Base-by-base conservation (phyloP, 2,113 vertebrate genomes). In the Corapipo altera region DNA sequence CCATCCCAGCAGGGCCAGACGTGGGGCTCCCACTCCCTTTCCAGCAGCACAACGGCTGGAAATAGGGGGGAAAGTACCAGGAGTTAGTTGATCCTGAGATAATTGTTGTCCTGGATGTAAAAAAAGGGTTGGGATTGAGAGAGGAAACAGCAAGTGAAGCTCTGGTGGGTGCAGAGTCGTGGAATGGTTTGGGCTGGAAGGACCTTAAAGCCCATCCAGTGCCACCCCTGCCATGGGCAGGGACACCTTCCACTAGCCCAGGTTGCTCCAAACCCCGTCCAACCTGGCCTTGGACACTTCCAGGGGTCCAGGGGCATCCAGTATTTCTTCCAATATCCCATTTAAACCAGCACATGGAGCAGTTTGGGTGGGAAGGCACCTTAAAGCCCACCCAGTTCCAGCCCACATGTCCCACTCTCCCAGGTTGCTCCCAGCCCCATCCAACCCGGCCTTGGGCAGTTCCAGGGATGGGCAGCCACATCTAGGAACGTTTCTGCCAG, bases 71-170 rank as follows among this genome's bases (percentile, higher is more conserved):
- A 23, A 27, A 23, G 59, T 5, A 22, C 11, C 48, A 55, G 41
- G 48, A 5, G 1, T 1, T 33, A 19, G 46, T 35, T 52, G 20
- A 7, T 15, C 17, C 8, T 6, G 6, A 21, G 35, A 39, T 6
- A 43, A 23, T 0, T 33, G 33, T 30, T 33, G 12, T n/a, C 55
- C 27, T 6, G 44, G 27, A 48, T 0, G 1, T 20, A 8, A 23
- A 12, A 70, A 70, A 55, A 17, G 12, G 16, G 15, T 17, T 35
- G 44, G 33, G 41, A 37, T 5, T 37, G 5, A 51, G 62, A 54
- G 44, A 20, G 23, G 27, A 27, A 32, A 19, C 15, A 26, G 41
- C 37, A 33, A 33, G 54, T 1, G 19, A 51, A 51, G 41, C 18
- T 55, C 59, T 3, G 4, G 17, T 7, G 57, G 58, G n/a, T 55